Percentiles rank a stretch among this genome's conserved stretches.
Evolutionary conservation across 2,888 invertebrate species (phyloP).

Genomic region (Coelinius sp.): DNA sequence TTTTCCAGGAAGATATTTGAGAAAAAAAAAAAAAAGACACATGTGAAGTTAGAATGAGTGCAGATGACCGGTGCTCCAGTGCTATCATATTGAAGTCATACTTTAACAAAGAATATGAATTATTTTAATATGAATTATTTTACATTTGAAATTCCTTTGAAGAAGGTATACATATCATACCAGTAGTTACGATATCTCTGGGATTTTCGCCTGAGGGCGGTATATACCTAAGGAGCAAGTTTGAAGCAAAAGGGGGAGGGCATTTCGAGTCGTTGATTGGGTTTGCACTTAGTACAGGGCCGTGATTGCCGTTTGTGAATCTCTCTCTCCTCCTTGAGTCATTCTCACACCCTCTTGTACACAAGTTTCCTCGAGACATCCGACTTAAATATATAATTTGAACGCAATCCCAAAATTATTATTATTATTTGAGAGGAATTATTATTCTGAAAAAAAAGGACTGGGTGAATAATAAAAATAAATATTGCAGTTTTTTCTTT

Average conservation of each 20-base stretch:
- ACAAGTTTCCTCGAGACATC: neutral
- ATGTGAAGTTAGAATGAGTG: too few relatives aligned
- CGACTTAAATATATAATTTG: neutral
- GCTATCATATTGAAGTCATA: too few relatives aligned
- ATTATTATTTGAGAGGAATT: neutral
- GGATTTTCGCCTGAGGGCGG: constrained; percentile 40
- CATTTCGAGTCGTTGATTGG: constrained; percentile 56
- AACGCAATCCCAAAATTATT: neutral
- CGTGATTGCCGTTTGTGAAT: constrained; percentile 65
- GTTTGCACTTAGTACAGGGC: constrained; percentile 60
- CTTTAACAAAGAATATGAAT: too few relatives aligned
- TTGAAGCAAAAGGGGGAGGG: constrained; percentile 23
- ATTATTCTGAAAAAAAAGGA: too few relatives aligned
- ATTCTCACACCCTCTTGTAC: constrained; percentile 32
- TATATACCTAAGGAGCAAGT: constrained; percentile 22
- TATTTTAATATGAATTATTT: neutral
- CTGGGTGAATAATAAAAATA: too few relatives aligned
- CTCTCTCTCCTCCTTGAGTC: constrained; percentile 53
- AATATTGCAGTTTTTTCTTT: neutral
- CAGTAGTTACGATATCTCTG: constrained; percentile 54
- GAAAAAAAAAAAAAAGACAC: too few relatives aligned
- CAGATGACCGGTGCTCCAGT: too few relatives aligned
- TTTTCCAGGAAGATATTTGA: too few relatives aligned
- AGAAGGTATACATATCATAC: constrained; percentile 23
- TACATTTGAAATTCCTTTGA: constrained; percentile 8